These are phyloP conservation scores for Pherbina coryleti DNA, from an alignment of 2,888 invertebrate species.

Conservation along the genomic window DNA sequence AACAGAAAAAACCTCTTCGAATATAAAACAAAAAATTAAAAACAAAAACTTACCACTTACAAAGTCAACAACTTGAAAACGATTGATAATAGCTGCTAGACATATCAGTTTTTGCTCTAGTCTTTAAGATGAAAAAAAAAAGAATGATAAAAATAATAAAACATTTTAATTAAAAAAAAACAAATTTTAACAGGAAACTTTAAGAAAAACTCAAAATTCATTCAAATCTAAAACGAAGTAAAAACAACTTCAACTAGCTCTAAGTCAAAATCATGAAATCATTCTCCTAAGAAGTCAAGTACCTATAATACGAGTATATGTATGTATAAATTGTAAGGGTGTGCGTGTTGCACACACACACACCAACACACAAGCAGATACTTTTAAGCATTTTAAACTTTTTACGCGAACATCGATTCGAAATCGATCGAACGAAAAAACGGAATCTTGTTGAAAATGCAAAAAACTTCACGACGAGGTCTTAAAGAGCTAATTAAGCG, in stretches of 20 bases:
- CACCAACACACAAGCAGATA: not conserved
- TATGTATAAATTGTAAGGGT: constrained; percentile 12
- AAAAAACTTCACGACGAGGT: too few species aligned
- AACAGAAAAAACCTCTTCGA: constrained; percentile 6
- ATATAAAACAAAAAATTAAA: not conserved
- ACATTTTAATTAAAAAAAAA: constrained; percentile 22
- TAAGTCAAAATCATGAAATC: constrained; percentile 5
- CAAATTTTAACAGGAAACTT: constrained; percentile 22
- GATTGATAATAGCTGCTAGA: constrained; percentile 70
- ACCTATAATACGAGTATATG: constrained; percentile 22
- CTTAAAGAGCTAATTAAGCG: too few species aligned
- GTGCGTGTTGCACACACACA: constrained; percentile 24
- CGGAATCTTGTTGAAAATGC: too few species aligned
- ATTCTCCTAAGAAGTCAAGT: not conserved
- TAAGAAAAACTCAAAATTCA: constrained; percentile 35
- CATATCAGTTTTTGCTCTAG: constrained; percentile 66
- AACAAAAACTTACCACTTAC: not conserved
- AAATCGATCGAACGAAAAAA: too few species aligned
- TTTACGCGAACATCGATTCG: too few species aligned
- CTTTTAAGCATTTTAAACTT: too few species aligned
- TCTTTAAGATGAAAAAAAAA: constrained; percentile 47
- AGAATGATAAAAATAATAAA: constrained; percentile 1
- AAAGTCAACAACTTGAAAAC: constrained; percentile 61
- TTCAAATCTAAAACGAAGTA: constrained; percentile 30
- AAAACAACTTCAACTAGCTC: not conserved